Evolutionary conservation across 2,888 invertebrate genomes (phyloP).

Genomic region (Leptopilina myrica): DNA sequence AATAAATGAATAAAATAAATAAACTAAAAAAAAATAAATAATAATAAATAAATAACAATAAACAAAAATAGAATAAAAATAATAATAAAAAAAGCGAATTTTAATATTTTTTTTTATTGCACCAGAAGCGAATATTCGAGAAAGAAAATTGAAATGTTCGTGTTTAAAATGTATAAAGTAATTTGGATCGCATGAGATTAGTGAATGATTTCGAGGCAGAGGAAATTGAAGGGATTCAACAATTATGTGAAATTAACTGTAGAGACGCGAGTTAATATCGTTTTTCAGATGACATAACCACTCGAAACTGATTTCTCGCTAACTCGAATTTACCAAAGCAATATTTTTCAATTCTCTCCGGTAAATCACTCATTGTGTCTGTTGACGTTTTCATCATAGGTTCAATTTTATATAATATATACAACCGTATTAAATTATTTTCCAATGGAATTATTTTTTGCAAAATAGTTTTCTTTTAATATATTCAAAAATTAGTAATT

Average conservation of each 20-base stretch:
- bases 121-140: no score
- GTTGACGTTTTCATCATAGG: background rate
- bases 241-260: slow-evolving; percentile 10
- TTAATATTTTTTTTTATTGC: no score
- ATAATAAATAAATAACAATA: no score
- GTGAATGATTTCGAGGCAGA: background rate
- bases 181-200: background rate
- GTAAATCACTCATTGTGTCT: background rate
- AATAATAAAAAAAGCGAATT: no score
- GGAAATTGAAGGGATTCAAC: background rate
- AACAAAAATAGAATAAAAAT: no score
- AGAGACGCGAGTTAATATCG: slow-evolving; percentile 2
- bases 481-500: no score
- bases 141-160: background rate
- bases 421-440: background rate
- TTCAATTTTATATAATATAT: background rate
- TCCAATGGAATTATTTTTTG: no score
- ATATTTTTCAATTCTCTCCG: background rate
- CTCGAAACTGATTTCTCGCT: slow-evolving; percentile 8
- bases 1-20: no score
- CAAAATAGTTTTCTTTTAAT: no score
- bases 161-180: background rate
- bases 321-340: slow-evolving; percentile 1
- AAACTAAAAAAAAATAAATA: no score
- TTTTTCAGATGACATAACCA: background rate